Percentiles rank a stretch among this genome's conserved stretches.
Evolutionary conservation across 2,797 vertebrate genomes (phyloP).

Genomic region (Muraenolepis orangiensis): DNA sequence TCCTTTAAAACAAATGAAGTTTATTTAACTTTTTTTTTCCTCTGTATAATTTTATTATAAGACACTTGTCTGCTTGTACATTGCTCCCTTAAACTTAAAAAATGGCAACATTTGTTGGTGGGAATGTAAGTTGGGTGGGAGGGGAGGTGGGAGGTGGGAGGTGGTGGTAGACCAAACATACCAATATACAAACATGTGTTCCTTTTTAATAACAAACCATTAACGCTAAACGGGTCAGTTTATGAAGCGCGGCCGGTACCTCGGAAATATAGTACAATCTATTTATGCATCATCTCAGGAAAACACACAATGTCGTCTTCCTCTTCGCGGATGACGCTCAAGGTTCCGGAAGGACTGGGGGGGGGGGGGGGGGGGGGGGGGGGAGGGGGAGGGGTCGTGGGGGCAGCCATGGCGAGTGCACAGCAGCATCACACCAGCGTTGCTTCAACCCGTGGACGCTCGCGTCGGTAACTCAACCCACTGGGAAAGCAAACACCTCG

Average conservation of each 20-base stretch:
- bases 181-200: conserved; percentile 84
- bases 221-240: conserved; percentile 75
- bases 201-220: conserved; percentile 79
- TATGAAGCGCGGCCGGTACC: conserved; percentile 77
- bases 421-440: conserved; percentile 65
- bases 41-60: conserved; percentile 86
- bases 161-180: conserved; percentile 80
- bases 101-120: conserved; percentile 82
- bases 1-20: conserved; percentile 86
- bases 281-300: conserved; percentile 70
- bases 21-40: conserved; percentile 84
- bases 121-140: conserved; percentile 81
- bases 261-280: conserved; percentile 80
- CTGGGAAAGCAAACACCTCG: conserved; percentile 62
- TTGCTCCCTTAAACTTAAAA: conserved; percentile 83
- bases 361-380: conserved; percentile 64
- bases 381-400: conserved; percentile 57
- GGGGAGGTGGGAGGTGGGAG: not conserved
- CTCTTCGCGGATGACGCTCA: conserved; percentile 70
- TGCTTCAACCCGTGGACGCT: too few relatives aligned
- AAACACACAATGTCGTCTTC: conserved; percentile 68
- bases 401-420: conserved; percentile 67
- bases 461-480: conserved; percentile 68
- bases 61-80: conserved; percentile 88
- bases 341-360: conserved; percentile 69